A percentile compares a stretch with the other conserved stretches of the same genome.
Evolutionary conservation across 1,140 invertebrate species (phyloP).

Genomic region (Anthonomus grandis): DNA sequence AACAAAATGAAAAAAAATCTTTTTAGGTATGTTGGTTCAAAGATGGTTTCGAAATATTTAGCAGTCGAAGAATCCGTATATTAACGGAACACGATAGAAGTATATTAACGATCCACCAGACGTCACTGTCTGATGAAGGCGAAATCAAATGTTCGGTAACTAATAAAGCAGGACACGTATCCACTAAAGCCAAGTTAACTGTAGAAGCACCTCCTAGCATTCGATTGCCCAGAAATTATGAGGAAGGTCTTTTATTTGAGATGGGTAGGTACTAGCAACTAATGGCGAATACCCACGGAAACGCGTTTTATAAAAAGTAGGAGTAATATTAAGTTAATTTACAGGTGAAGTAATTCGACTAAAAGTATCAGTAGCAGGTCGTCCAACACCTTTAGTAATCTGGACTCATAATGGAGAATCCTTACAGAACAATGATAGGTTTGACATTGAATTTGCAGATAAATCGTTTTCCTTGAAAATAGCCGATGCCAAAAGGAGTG

Average conservation of each 20-base stretch:
- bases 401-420: conserved; percentile 86
- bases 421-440: conserved; percentile 59
- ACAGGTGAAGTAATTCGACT: conserved; percentile 30
- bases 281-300: not conserved
- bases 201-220: conserved; percentile 80
- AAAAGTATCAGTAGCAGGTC: conserved; percentile 71
- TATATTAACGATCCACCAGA: conserved; percentile 77
- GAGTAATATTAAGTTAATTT: conserved; percentile 1
- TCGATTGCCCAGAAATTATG: conserved; percentile 74
- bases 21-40: conserved; percentile 83
- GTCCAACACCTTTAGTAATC: conserved; percentile 74
- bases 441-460: conserved; percentile 66
- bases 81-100: conserved; percentile 73
- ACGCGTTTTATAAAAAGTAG: not conserved
- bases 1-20: no score
- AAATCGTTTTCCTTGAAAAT: conserved; percentile 73
- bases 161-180: conserved; percentile 75
- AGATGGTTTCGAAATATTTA: conserved; percentile 82
- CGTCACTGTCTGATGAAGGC: conserved; percentile 73
- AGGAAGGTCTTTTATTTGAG: conserved; percentile 60
- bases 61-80: conserved; percentile 73
- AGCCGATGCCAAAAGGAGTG: conserved; percentile 64
- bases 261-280: conserved; percentile 34
- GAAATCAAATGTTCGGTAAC: conserved; percentile 86
- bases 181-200: conserved; percentile 66